phyloP scores from a whole-genome alignment of 2,113 vertebrate genomes.

The Nyctereutes procyonoides region DNA sequence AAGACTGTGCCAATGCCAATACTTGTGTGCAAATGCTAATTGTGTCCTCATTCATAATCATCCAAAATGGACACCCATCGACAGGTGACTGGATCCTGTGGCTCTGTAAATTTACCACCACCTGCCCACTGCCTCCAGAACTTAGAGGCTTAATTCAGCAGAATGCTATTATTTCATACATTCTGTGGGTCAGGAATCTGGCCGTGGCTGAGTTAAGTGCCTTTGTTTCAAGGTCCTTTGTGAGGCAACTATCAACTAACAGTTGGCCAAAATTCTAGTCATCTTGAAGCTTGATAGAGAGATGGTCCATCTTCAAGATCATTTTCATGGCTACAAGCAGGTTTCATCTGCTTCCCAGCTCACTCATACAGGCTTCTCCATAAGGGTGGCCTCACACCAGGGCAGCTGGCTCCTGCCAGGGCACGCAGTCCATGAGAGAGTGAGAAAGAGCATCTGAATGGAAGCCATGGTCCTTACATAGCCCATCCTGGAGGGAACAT shows the following conservation, averaged over 20 bases:
- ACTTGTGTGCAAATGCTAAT: background rate
- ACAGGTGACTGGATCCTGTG: background rate
- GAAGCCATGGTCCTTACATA: rapidly evolving
- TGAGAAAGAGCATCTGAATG: rapidly evolving
- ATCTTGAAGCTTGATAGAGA: background rate
- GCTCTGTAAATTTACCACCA: background rate
- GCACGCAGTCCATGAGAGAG: background rate
- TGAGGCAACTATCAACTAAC: background rate
- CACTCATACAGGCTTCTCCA: background rate
- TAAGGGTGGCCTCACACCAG: background rate
- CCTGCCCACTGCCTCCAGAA: rapidly evolving
- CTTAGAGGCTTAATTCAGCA: background rate
- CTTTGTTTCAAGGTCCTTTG: background rate
- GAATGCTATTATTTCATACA: too few species aligned
- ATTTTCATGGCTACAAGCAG: background rate
- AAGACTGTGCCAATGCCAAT: too few species aligned
- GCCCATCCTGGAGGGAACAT: too few species aligned
- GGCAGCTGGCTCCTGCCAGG: background rate
- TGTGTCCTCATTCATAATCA: background rate
- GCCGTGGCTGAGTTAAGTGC: background rate
- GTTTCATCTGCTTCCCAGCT: background rate
- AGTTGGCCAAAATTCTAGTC: background rate
- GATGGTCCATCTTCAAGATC: background rate
- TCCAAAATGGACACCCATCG: background rate
- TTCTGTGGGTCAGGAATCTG: background rate